Base-by-base conservation (phyloP, 2,113 vertebrate species). In the Cololabis saira region DNA sequence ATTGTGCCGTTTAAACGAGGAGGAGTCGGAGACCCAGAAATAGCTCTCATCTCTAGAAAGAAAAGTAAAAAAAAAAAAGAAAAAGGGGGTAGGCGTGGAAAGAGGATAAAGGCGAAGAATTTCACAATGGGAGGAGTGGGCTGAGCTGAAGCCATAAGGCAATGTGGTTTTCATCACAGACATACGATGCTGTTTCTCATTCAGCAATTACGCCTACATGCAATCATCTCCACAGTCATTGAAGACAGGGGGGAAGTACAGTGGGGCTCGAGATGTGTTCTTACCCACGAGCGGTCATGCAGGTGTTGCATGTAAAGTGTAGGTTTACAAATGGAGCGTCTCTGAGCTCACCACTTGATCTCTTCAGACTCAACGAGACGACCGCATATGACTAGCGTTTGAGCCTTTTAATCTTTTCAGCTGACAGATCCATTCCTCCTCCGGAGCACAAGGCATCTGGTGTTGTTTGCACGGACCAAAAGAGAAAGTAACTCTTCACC, bases 81-180 rank as follows among this genome's bases (percentile, higher is more conserved):
- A 37, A 11, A 11, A 37, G 33, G 33, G 30, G 50, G 33, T 40
- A 72, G 53, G 63, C 5, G 37, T 64, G 54, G 59, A 44, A 58
- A 57, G 45, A 56, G 72, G 77, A 83, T 73, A 76, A 78, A 77
- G 42, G 49, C 47, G 51, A 47, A 43, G 33, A 19, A 53, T 81
- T 83, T 80, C 68, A 89, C 82, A 90, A 83, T 82, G 68, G 67
- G 68, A 68, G 75, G 69, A 83, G 86, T 76, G 74, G 74, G 72
- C 68, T 66, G 51, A 79, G 55, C 24, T 17, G 37, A 72, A 81
- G 84, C 74, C 84, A 78, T 65, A 69, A 27, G 82, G 79, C 81
- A 90, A 87, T 80, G 85, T 88, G 88, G 77, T 83, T 91, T 89
- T 84, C 82, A 90, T 92, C 84, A 89, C 58, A 72, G 62, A 62